A percentile compares a stretch with the other conserved stretches of the same genome.
These are phyloP conservation scores for Phalera bucephala DNA, from an alignment of 2,888 invertebrate species.

Conservation along the genomic window DNA sequence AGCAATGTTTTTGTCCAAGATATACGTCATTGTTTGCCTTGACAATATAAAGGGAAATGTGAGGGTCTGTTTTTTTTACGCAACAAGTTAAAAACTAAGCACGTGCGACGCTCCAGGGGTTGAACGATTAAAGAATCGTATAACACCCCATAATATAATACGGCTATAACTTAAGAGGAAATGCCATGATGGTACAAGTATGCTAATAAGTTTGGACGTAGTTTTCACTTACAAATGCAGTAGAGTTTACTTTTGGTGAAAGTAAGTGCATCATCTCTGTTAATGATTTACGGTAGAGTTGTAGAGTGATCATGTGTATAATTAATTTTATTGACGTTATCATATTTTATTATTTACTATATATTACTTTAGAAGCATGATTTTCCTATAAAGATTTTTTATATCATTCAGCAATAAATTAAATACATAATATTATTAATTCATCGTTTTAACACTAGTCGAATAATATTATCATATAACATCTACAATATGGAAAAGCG, in stretches of 20 bases:
- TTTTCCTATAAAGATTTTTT: no score
- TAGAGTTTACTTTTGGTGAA: conserved; percentile 39
- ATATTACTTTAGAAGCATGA: no score
- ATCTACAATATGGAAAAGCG: conserved; percentile 9
- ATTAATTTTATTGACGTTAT: no score
- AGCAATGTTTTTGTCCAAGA: conserved; percentile 27
- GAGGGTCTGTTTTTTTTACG: conserved; percentile 29
- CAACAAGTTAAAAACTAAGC: conserved; percentile 28
- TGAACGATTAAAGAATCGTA: conserved; percentile 15
- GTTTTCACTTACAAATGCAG: conserved; percentile 34
- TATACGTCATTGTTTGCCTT: conserved; percentile 44
- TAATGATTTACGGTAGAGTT: no score
- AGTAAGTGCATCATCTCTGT: conserved; percentile 19
- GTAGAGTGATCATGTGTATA: no score
- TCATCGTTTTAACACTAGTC: no score
- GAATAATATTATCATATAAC: not conserved
- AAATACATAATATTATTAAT: no score
- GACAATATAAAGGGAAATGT: conserved; percentile 37
- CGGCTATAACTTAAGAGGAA: conserved; percentile 19
- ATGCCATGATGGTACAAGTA: conserved; percentile 30
- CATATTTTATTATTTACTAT: no score
- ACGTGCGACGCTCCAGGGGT: conserved; percentile 26
- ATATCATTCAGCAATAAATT: no score
- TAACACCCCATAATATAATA: conserved; percentile 14
- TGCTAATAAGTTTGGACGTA: conserved; percentile 46